phyloP scores from a whole-genome alignment of 2,113 vertebrate genomes.

The Mesembrinibis cayennensis region DNA sequence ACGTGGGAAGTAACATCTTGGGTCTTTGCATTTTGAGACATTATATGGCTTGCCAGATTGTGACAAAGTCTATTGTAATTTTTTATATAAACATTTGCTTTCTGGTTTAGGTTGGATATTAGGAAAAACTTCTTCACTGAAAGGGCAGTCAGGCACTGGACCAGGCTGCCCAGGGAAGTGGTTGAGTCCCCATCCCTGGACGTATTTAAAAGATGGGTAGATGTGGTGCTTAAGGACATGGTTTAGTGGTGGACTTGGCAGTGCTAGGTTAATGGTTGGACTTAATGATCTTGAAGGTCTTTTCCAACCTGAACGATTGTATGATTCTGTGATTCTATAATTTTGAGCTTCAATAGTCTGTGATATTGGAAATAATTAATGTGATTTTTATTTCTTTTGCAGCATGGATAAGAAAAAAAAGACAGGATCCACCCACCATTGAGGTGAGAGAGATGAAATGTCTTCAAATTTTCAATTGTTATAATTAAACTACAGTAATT shows the following conservation, averaged over 20 bases:
- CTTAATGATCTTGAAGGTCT: no score
- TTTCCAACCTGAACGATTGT: no score
- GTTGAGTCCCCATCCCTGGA: no score
- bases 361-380: not conserved
- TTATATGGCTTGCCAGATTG: not conserved
- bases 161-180: no score
- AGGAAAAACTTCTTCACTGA: no score
- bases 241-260: no score
- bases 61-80: not conserved
- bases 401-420: conserved; percentile 96
- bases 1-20: not conserved
- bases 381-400: conserved; percentile 56
- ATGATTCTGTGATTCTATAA: no score
- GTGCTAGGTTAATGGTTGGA: no score
- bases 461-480: not conserved
- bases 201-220: no score
- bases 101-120: no score
- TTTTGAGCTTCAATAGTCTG: not conserved
- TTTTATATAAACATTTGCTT: not conserved
- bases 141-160: no score
- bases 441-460: conserved; percentile 79
- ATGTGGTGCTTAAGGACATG: no score
- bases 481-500: not conserved
- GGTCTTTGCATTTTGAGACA: not conserved
- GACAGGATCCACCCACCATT: conserved; percentile 86